Evolutionary conservation across 2,113 vertebrate species (phyloP), one percentile per base, ranked within the genome.

Genomic region (Ceratotherium simum): DNA sequence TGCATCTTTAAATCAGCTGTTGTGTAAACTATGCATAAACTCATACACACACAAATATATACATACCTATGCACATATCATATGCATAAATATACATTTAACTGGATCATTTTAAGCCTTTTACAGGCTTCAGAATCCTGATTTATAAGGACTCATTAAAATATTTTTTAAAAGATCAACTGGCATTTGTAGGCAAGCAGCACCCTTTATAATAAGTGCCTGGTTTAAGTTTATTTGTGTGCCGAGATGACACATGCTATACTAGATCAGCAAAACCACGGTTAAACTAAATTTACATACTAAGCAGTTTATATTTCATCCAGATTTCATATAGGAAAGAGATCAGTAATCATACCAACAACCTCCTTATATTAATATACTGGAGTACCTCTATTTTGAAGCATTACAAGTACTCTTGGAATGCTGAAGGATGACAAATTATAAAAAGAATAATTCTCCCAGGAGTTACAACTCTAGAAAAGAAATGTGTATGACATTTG

Each of bases 391-490:
- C 48, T 91, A 56, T 48, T 97, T 82, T 73, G 86, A 73, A 94
- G 56, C 10, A 21, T 72, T 95, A 4, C 20, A 83, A 85, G 25
- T 73, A 67, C 17, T 92, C 46, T 70, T 92, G 33, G 42, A 87
- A 80, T 39, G 31, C 2, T 86, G 46, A 86, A 92, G 42, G 64
- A 96, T 18, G 27, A 58, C 56, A 89, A 81, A 90, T 95, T 90
- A 95, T 23, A 83, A 83, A 76, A 95, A 82, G 29, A 58, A 48
- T 10, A 56, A 56, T 76, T 91, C 70, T 62, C 29, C 29, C 25
- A 81, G 69, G 87, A 96, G 88, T 76, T 62, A 73, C 5, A 95
- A 20, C 25, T 95, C 82, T 58, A 75, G n/a, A 36, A 70, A 58
- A 76, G 58, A 94, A 94, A 96, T 73, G n/a, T 75, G 48, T 2